Conservation (phyloP, 2,113 vertebrate genomes). For the Athene noctua region DNA sequence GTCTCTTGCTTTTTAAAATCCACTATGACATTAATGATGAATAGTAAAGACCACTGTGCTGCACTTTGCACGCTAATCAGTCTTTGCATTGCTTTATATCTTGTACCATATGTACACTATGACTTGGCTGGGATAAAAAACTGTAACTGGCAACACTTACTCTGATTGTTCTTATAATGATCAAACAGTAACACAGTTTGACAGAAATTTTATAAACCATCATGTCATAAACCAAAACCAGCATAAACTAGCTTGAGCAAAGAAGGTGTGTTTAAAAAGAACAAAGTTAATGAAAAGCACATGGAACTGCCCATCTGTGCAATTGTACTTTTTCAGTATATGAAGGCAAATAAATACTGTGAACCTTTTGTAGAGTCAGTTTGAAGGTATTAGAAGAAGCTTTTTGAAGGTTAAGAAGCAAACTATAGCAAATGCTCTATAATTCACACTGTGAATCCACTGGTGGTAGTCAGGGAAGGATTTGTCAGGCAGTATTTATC, state of each 20-base stretch:
- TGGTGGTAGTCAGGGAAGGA: background rate
- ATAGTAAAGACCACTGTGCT: background rate
- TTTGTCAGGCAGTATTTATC: background rate
- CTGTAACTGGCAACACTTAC: slow-evolving; percentile 20
- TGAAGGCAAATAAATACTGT: slow-evolving; percentile 7
- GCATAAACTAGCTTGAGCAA: slow-evolving; percentile 8
- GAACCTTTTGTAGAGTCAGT: background rate
- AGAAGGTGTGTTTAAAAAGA: slow-evolving; percentile 27
- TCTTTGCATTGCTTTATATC: background rate
- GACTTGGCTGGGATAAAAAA: slow-evolving; percentile 17
- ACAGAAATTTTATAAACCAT: slow-evolving; percentile 53
- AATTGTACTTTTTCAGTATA: background rate
- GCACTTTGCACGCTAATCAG: slow-evolving; percentile 20
- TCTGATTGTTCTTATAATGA: slow-evolving; percentile 40
- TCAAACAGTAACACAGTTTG: slow-evolving; percentile 39
- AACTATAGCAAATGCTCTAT: background rate
- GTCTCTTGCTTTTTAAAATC: slow-evolving; percentile 6
- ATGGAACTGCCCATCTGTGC: slow-evolving; percentile 35
- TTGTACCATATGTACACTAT: background rate
- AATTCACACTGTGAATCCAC: background rate
- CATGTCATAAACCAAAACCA: slow-evolving; percentile 11
- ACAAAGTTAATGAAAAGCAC: slow-evolving; percentile 30
- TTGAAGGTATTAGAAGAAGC: background rate
- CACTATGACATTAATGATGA: slow-evolving; percentile 12
- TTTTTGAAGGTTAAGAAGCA: background rate